Evolutionary conservation across 2,113 vertebrate species (phyloP), one percentile per base, ranked within the genome.

Genomic region (Rana temporaria): DNA sequence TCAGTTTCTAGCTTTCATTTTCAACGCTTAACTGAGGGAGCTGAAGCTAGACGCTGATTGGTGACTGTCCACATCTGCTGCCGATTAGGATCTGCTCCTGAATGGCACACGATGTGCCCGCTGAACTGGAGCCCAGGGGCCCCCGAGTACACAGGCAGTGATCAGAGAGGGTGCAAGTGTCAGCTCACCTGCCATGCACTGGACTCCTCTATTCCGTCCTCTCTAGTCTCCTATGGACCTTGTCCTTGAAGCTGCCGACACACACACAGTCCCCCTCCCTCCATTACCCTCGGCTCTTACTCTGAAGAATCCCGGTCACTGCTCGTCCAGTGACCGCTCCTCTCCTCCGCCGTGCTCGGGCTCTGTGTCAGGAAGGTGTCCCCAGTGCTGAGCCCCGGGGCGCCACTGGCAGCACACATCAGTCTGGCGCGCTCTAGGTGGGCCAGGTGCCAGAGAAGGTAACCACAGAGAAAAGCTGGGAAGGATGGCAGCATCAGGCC

Each of bases 391-490:
- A 67, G 65, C 32, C 19, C 30, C 55, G 56, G 67, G 38, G 68
- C 59, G 68, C 6, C 78, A 79, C 48, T 69, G 14, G 20, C 24
- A 20, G 55, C 38, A 32, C 66, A 81, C 57, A 62, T 71, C 56
- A 81, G 68, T 69, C 79, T 52, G 56, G 42, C 56, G 68, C 66
- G 20, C 57, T 59, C 30, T 24, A 24, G 42, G 14, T 19, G 59
- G 79, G 38, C 79, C 32, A 48, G 68, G 68, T 59, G 79, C 79
- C 38, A 71, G 55, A 57, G 48, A 62, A 59, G 79, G 79, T 42
- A 42, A 38, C n/a, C 20, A 63, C 26, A 11, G 22, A 42, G 19
- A 38, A 53, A 7, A 57, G 22, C 26, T 52, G 32, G 30, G 16
- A 42, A 24, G 56, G 26, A 62, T 30, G 55, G 22, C 19, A 30